phyloP scores from a whole-genome alignment of 2,797 vertebrate genomes.

The Leptatherina wallacei region DNA sequence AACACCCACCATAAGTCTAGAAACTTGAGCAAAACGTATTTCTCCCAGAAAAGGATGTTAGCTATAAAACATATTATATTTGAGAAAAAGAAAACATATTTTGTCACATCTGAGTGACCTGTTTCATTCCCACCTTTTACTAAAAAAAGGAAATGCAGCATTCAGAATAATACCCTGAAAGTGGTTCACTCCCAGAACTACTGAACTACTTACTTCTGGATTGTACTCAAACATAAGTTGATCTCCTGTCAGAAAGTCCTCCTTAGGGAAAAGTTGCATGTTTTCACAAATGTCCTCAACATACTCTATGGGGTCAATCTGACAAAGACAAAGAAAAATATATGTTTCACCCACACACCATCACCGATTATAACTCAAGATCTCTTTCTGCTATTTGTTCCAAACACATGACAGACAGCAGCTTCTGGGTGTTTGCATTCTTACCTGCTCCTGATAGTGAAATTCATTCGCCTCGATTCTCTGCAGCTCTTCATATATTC shows the following conservation, averaged over 20 bases:
- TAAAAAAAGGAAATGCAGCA: constrained; percentile 6
- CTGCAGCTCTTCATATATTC: constrained; percentile 96
- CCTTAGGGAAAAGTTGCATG: constrained; percentile 93
- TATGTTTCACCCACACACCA: neutral
- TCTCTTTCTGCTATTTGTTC: neutral
- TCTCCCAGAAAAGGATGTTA: constrained; percentile 7
- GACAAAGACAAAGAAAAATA: constrained; percentile 11
- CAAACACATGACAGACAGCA: neutral
- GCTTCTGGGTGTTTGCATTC: constrained; percentile 2
- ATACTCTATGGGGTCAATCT: constrained; percentile 96
- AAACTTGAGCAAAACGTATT: constrained; percentile 26
- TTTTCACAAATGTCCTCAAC: constrained; percentile 96
- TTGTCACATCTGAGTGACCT: constrained; percentile 23
- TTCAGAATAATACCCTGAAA: constrained; percentile 38
- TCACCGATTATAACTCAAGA: neutral
- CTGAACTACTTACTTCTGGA: constrained; percentile 84
- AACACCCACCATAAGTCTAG: constrained; percentile 24
- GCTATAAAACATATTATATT: constrained; percentile 9
- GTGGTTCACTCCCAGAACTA: constrained; percentile 42
- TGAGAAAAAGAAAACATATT: neutral
- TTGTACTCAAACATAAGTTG: constrained; percentile 94
- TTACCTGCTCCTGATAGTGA: constrained; percentile 95
- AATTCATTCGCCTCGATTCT: constrained; percentile 97
- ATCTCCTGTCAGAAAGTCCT: constrained; percentile 95
- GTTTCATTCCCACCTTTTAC: constrained; percentile 45